Base-by-base conservation (phyloP, 2,888 invertebrate genomes). In the Hermodice carunculata region DNA sequence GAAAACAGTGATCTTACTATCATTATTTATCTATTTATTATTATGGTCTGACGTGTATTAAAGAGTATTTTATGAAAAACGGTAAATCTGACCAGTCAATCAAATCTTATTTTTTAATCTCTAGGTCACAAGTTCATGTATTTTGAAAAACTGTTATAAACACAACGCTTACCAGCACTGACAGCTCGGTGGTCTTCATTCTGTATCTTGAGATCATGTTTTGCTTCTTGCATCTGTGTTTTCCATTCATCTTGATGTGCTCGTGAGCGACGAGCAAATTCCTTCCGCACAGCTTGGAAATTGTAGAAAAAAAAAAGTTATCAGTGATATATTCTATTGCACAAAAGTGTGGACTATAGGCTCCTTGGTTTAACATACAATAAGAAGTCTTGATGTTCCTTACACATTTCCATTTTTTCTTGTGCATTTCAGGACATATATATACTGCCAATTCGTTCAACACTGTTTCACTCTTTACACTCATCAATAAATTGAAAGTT, bases 241-340 rank as follows among this genome's bases (percentile, higher is more conserved):
- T 77, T 71, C 75, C 79, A 77, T 40, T 78, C 78, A 28, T 76
- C 76, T 42, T 76, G 74, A 17, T 71, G 71, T 6, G 78, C 72
- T 70, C 78, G 76, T 6, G 82, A 75, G 19, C 81, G 67, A 26
- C 83, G 67, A 1, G 82, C 76, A 37, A 83, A 57, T 58, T 83
- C 81, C 67, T 82, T 81, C 17, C 84, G 77, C n/a, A 81, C 70
- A n/a, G 81, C 83, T 84, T 63, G 42, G 76, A 64, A 32, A 29
- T n/a, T n/a, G 8, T 8, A 14, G 17, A 28, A 37, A 28, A 1
- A 51, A 56, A 4, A 62, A 24, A 54, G 22, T 3, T 22, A 3
- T 19, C 24, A n/a, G 28, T 17, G 6, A 11, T 26, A 19, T 46
- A 46, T 46, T 46, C 22, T n/a, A n/a, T n/a, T n/a, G n/a, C n/a